A percentile compares a stretch with the other conserved stretches of the same genome.
These are phyloP conservation scores for Saturnia pavonia DNA, from an alignment of 2,888 invertebrate genomes.

Conservation along the genomic window DNA sequence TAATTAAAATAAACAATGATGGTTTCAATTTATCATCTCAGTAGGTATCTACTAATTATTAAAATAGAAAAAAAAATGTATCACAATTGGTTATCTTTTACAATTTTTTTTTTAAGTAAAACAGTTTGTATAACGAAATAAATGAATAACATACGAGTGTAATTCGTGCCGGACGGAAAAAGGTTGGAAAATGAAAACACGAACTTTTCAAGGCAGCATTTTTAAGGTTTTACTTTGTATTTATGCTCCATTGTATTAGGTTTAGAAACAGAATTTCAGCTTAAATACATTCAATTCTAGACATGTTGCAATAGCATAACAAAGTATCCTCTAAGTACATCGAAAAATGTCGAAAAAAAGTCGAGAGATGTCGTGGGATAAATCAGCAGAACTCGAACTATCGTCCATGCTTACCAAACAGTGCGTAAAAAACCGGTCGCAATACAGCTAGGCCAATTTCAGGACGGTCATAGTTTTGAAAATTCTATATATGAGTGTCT, in stretches of 20 bases:
- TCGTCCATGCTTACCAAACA: too few species aligned
- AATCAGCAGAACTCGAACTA: too few species aligned
- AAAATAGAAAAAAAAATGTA: too few species aligned
- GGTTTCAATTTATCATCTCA: too few species aligned
- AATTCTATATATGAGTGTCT: not conserved
- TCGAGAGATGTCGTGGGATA: too few species aligned
- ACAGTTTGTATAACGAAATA: not conserved
- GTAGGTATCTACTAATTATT: too few species aligned
- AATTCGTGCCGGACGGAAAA: not conserved
- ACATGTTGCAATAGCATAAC: not conserved
- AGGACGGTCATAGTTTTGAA: not conserved
- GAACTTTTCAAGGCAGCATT: not conserved
- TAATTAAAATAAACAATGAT: too few species aligned
- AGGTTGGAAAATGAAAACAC: not conserved
- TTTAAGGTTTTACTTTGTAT: not conserved
- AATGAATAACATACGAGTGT: not conserved
- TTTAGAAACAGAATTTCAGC: not conserved
- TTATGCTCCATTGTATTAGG: not conserved
- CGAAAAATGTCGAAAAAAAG: not conserved
- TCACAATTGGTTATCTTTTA: too few species aligned
- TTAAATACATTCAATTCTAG: not conserved
- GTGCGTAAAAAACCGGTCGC: too few species aligned
- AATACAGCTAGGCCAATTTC: too few species aligned
- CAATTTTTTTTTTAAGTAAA: too few species aligned
- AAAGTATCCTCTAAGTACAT: not conserved